Evolutionary conservation across 2,113 vertebrate species (phyloP).

Genomic region (Xenopus tropicalis): UCB_Xtro_10.0 CM004443.2:191566501-191567000

Average conservation of each 20-base stretch:
- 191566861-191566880: neutral
- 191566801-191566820: constrained; percentile 87
- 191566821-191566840: neutral
- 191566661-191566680: constrained; percentile 86
- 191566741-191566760: constrained; percentile 98
- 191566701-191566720: constrained; percentile 95
- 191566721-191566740: constrained; percentile 90
- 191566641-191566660: constrained; percentile 86
- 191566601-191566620: constrained; percentile 29
- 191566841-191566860: neutral
- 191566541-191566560: too few relatives aligned
- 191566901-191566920: too few relatives aligned
- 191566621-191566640: constrained; percentile 95
- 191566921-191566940: too few relatives aligned
- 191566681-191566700: constrained; percentile 96
- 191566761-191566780: constrained; percentile 87
- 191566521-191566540: too few relatives aligned
- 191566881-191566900: neutral
- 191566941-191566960: too few relatives aligned
- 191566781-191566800: constrained; percentile 90
- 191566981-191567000: too few relatives aligned
- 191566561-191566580: too few relatives aligned
- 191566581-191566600: too few relatives aligned
- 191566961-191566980: too few relatives aligned
- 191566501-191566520: too few relatives aligned